Conservation (phyloP, 2,797 vertebrate species). For the Protosalanx chinensis region DNA sequence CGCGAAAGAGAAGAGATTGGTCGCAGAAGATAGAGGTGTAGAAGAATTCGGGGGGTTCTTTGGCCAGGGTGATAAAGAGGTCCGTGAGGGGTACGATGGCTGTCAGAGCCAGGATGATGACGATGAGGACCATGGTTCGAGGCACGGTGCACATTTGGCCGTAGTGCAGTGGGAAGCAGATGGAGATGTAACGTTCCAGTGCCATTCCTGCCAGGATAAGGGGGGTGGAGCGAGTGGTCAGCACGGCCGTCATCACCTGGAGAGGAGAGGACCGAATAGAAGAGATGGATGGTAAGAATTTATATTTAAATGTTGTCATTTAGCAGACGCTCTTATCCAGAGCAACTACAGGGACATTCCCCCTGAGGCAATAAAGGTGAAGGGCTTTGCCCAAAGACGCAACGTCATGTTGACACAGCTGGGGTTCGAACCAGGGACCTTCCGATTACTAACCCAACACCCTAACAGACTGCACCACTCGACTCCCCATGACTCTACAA, state of each 20-base stretch:
- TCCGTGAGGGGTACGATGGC: conserved; percentile 64
- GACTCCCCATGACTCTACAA: not conserved
- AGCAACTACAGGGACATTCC: too few species aligned
- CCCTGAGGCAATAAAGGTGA: too few species aligned
- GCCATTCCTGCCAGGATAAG: conserved; percentile 78
- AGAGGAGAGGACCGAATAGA: not conserved
- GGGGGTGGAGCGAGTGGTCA: conserved; percentile 74
- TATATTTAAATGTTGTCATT: too few species aligned
- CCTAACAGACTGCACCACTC: not conserved
- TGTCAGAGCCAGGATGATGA: conserved; percentile 59
- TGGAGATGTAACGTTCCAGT: conserved; percentile 73
- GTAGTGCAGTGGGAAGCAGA: conserved; percentile 74
- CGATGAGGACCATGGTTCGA: conserved; percentile 64
- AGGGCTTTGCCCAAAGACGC: too few species aligned
- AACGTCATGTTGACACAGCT: too few species aligned
- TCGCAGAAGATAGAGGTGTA: conserved; percentile 68
- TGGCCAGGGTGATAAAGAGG: conserved; percentile 65
- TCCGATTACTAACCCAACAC: too few species aligned
- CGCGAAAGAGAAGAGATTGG: conserved; percentile 67
- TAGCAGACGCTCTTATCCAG: too few species aligned
- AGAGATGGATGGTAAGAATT: not conserved
- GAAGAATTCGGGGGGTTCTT: conserved; percentile 61
- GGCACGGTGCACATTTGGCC: conserved; percentile 67
- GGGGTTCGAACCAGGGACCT: too few species aligned
- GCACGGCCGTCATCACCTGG: conserved; percentile 68